Evolutionary conservation across 1,140 invertebrate genomes (phyloP).

Genomic region (Drosophila mauritiana): DNA sequence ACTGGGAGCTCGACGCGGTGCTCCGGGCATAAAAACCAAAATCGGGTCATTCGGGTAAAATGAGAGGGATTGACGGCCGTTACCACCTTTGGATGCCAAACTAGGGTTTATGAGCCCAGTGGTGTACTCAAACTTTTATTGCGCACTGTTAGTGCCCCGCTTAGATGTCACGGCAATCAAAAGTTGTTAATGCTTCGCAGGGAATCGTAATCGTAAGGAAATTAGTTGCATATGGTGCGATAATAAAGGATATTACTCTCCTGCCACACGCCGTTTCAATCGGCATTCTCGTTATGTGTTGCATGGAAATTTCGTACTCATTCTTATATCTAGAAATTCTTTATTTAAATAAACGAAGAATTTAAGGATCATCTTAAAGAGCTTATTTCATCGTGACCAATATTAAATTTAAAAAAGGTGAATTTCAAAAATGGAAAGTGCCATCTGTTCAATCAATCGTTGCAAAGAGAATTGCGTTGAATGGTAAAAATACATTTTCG

Average conservation of each 20-base stretch:
- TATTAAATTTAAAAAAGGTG: background rate
- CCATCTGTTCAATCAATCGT: constrained; percentile 5
- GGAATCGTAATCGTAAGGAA: constrained; percentile 46
- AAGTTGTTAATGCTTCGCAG: constrained; percentile 47
- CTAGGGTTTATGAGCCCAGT: constrained; percentile 41
- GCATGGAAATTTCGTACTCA: background rate
- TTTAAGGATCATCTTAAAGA: too few relatives aligned
- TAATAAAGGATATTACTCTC: constrained; percentile 47
- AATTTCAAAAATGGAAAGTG: background rate
- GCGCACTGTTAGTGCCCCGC: constrained; percentile 35
- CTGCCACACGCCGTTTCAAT: background rate
- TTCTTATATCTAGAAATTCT: background rate
- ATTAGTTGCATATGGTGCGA: constrained; percentile 51
- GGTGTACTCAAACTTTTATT: constrained; percentile 45
- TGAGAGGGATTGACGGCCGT: constrained; percentile 5
- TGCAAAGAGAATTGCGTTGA: background rate
- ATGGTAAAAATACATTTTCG: background rate
- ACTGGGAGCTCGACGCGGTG: constrained; percentile 10
- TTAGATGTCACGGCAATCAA: constrained; percentile 58
- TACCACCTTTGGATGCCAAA: constrained; percentile 24
- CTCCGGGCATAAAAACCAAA: constrained; percentile 65
- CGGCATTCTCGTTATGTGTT: background rate
- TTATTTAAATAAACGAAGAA: too few relatives aligned
- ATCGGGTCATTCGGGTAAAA: constrained; percentile 70
- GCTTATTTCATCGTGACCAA: too few relatives aligned